Evolutionary conservation across 2,797 vertebrate species (phyloP).

Genomic region (Acrocephalus scirpaceus): DNA sequence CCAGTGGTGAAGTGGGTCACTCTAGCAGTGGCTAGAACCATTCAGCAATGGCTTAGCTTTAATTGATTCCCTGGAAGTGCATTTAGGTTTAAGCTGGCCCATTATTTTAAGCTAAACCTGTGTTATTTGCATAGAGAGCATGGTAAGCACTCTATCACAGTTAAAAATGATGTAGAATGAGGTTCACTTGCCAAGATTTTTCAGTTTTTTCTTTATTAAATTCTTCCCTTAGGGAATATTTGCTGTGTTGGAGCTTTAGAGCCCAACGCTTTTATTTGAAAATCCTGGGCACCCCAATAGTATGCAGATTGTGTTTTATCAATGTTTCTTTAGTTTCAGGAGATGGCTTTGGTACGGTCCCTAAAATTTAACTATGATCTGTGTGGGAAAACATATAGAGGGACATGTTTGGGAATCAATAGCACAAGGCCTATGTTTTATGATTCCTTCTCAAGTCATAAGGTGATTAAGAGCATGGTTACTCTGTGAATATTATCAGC

Average conservation of each 20-base stretch:
- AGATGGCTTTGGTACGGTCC: not conserved
- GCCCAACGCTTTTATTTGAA: not conserved
- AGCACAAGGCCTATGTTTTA: not conserved
- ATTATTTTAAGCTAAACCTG: conserved; percentile 9
- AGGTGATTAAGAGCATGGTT: not conserved
- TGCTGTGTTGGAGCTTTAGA: not conserved
- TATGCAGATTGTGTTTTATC: not conserved
- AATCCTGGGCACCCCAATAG: not conserved
- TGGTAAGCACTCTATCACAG: not conserved
- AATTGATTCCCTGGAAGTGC: not conserved
- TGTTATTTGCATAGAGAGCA: not conserved
- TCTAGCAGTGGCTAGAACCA: not conserved
- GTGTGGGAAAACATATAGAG: not conserved
- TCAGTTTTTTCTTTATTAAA: too few relatives aligned
- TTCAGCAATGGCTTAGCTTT: not conserved
- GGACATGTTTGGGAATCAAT: not conserved
- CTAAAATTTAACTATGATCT: not conserved
- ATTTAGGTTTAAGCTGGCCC: not conserved
- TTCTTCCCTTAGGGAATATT: not conserved
- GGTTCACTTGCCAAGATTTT: not conserved
- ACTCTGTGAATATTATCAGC: not conserved
- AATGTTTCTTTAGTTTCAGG: not conserved
- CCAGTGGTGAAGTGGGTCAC: not conserved
- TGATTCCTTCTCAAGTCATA: not conserved
- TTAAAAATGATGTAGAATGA: not conserved